phyloP scores from a whole-genome alignment of 2,797 vertebrate species.

The Cichlasoma orientale region DNA sequence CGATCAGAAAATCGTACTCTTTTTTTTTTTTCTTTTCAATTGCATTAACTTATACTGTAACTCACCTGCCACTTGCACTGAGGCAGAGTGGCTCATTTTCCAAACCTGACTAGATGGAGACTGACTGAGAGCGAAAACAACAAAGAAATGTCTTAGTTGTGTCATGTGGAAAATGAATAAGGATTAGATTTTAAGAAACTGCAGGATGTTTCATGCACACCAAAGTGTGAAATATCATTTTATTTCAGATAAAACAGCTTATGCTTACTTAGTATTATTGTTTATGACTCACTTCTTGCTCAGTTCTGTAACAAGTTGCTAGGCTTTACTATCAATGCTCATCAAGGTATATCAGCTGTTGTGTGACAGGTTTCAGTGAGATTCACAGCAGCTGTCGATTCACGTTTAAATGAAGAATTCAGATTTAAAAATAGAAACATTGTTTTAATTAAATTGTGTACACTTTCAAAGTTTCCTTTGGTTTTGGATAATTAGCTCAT shows the following conservation, averaged over 20 bases:
- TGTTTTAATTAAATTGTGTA: not conserved
- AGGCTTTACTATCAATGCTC: not conserved
- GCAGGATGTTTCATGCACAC: not conserved
- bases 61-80: not conserved
- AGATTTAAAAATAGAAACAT: not conserved
- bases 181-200: not conserved
- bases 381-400: not conserved
- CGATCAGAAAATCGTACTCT: not conserved
- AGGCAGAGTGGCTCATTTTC: not conserved
- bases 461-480: not conserved
- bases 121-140: slow-evolving; percentile 4
- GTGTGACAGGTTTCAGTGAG: not conserved
- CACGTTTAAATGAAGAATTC: not conserved
- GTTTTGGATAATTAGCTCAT: no score
- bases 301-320: not conserved
- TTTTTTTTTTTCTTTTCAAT: not conserved
- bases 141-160: not conserved
- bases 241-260: not conserved
- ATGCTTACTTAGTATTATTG: not conserved
- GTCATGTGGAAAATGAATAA: not conserved
- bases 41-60: not conserved
- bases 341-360: not conserved
- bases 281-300: not conserved
- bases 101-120: not conserved
- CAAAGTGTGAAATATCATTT: not conserved